Percentiles rank a stretch among this genome's conserved stretches.
Evolutionary conservation across 2,888 invertebrate species (phyloP).

Genomic region (Idaea biselata): DNA sequence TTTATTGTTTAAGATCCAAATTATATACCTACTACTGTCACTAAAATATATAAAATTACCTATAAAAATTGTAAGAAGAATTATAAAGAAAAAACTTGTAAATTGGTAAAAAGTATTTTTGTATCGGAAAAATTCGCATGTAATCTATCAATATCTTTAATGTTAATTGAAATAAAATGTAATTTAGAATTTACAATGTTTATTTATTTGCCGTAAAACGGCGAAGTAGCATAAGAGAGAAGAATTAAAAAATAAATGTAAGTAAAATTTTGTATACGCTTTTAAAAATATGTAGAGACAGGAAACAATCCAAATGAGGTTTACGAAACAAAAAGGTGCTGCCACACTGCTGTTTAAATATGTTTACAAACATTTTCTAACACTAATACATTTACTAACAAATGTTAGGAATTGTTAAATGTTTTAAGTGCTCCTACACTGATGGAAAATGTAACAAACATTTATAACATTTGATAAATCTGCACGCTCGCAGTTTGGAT

Average conservation of each 20-base stretch:
- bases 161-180: conserved; percentile 69
- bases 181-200: conserved; percentile 56
- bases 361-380: no score
- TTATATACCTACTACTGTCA: conserved; percentile 7
- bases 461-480: no score
- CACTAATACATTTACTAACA: no score
- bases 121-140: conserved; percentile 71
- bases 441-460: no score
- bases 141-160: conserved; percentile 64
- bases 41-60: background rate
- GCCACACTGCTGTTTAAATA: no score
- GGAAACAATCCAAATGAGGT: conserved; percentile 72
- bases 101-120: conserved; percentile 69
- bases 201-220: conserved; percentile 41
- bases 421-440: no score
- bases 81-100: conserved; percentile 28
- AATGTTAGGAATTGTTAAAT: no score
- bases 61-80: background rate
- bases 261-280: conserved; percentile 59
- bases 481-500: no score
- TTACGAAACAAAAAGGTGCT: conserved; percentile 34
- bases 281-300: conserved; percentile 67
- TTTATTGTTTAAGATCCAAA: conserved; percentile 26
- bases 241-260: conserved; percentile 48
- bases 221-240: conserved; percentile 23